Base-by-base conservation (phyloP, 2,888 invertebrate species). In the Ischnura elegans region DNA sequence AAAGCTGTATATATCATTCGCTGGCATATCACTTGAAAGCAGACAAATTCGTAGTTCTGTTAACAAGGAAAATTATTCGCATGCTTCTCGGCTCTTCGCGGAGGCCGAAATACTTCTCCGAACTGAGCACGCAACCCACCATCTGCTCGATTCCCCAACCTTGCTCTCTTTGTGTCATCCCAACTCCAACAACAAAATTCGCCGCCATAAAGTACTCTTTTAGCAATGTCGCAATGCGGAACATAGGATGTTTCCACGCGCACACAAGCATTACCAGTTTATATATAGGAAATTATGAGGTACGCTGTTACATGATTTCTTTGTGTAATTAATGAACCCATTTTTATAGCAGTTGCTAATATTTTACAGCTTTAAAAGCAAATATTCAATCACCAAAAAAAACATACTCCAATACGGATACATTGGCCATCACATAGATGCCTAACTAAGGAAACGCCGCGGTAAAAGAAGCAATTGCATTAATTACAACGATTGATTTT, bases 191-290 rank as follows among this genome's bases (percentile, higher is more conserved):
- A 36, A 76, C 29, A 76, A 8, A 76, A 76, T 8, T 13, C 16
- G 36, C 76, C 25, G 36, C 76, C 29, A 36, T 13, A 36, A 76
- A 36, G 8, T 36, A 76, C 76, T 29, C 76, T 36, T 51, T 36
- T 2, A 76, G 36, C 76, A 61, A 61, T 76, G 76, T 76, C 76
- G 76, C 76, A 76, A 36, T 76, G 76, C 76, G 76, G 76, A 36
- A 36, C 13, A 16, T 4, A 29, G 36, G 13, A 76, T 36, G 19
- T 19, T 51, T 13, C 51, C 51, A 19, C 16, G 47, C 16, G 19
- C 3, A 36, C 36, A 36, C 25, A 29, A 16, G 8, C 10, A 76
- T 16, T 36, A 76, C 25, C 25, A 2, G 36, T 36, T 10, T 8
- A 36, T 10, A 76, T 36, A 4, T 36, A 76, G 76, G n/a, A 66